Evolutionary conservation across 1,140 invertebrate species (phyloP).

Genomic region (Glossosoma conforme): DNA sequence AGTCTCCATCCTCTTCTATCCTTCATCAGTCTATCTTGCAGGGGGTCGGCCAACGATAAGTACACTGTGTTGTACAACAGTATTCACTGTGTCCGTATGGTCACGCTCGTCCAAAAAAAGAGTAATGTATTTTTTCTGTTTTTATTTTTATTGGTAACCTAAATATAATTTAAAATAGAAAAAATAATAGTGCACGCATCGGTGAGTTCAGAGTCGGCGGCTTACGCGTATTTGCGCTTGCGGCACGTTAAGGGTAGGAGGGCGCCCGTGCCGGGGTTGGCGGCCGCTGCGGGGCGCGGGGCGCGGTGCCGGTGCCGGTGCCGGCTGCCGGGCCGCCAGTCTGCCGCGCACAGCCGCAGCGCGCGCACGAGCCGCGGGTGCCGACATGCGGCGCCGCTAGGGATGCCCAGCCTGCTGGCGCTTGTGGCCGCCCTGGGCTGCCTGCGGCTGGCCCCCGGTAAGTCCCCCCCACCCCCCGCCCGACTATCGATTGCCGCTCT

Average conservation of each 20-base stretch:
- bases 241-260: slow-evolving; percentile 18
- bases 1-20: too few species aligned
- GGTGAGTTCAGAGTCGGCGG: neutral
- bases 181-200: too few species aligned
- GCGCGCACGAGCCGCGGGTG: slow-evolving; percentile 44
- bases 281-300: slow-evolving; percentile 24
- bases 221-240: slow-evolving; percentile 35
- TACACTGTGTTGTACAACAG: too few species aligned
- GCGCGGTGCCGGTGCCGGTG: slow-evolving; percentile 30
- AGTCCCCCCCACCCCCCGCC: slow-evolving; percentile 34
- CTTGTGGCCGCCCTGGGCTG: slow-evolving; percentile 50
- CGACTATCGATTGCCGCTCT: neutral
- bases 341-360: slow-evolving; percentile 37
- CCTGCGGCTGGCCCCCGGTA: slow-evolving; percentile 47
- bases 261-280: slow-evolving; percentile 2
- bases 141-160: too few species aligned
- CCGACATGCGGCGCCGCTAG: slow-evolving; percentile 48
- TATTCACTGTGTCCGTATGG: too few species aligned
- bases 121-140: too few species aligned
- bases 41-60: too few species aligned
- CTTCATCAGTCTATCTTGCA: too few species aligned
- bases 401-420: slow-evolving; percentile 46
- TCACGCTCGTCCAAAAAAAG: too few species aligned
- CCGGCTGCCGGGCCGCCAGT: slow-evolving; percentile 41
- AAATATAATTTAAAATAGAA: too few species aligned